Percentiles rank a stretch among this genome's conserved stretches.
Evolutionary conservation across 2,888 invertebrate genomes (phyloP).

Genomic region (Cataglyphis cursor): DNA sequence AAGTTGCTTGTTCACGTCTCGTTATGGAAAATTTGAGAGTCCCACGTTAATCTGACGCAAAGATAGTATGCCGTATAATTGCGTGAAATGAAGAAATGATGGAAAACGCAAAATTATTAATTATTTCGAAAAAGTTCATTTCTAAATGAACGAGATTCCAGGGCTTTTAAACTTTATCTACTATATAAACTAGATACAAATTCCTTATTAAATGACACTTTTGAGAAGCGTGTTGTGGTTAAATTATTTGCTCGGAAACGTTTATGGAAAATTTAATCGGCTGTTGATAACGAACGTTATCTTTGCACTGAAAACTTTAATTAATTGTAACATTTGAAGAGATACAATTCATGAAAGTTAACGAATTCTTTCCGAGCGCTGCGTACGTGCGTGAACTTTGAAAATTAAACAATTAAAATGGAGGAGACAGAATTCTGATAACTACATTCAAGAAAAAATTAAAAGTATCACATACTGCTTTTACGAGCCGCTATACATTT

Average conservation of each 20-base stretch:
- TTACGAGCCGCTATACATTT: background rate
- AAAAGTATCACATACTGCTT: background rate
- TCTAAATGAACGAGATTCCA: background rate
- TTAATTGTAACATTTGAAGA: conserved; percentile 29
- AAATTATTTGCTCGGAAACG: conserved; percentile 14
- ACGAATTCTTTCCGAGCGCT: conserved; percentile 6
- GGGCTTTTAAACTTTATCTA: background rate
- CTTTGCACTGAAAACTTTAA: conserved; percentile 27
- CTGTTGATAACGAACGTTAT: background rate
- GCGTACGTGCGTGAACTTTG: conserved; percentile 6
- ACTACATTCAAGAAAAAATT: conserved; percentile 22
- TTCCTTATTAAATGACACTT: conserved; percentile 2
- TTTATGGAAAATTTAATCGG: conserved; percentile 23
- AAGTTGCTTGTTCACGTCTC: conserved; percentile 12
- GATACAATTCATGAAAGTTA: conserved; percentile 23
- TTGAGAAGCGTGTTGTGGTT: background rate
- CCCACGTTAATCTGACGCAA: background rate
- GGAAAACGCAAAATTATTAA: conserved; percentile 16
- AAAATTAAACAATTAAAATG: conserved; percentile 7
- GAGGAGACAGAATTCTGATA: conserved; percentile 7
- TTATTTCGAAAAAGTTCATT: background rate
- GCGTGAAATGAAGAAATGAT: conserved; percentile 4
- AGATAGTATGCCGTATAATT: background rate
- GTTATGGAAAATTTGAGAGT: background rate
- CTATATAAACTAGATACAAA: background rate